These are phyloP conservation scores for Brachyhypopomus gauderio DNA, from an alignment of 2,113 vertebrate species.

Conservation along the genomic window DNA sequence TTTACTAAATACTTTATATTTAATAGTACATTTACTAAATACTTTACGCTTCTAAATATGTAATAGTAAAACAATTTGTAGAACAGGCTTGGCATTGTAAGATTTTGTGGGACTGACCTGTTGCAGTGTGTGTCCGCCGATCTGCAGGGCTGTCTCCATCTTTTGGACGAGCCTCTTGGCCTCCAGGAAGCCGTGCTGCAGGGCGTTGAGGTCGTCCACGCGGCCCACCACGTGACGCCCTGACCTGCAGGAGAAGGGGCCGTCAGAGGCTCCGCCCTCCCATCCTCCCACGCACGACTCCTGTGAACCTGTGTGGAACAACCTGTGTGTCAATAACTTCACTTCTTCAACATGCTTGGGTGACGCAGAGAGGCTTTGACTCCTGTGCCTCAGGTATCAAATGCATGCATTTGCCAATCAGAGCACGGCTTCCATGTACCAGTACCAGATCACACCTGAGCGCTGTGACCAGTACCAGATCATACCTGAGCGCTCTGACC, in stretches of 20 bases:
- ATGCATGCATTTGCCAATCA: too few relatives aligned
- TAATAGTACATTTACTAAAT: too few relatives aligned
- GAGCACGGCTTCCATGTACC: too few relatives aligned
- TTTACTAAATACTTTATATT: not conserved
- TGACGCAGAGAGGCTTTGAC: too few relatives aligned
- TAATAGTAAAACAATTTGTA: not conserved
- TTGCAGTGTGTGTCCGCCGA: constrained; percentile 49
- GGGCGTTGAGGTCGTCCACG: constrained; percentile 78
- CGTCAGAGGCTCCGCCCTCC: not conserved
- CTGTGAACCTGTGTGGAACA: not conserved
- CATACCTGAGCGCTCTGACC: too few relatives aligned
- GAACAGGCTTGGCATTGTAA: constrained; percentile 53
- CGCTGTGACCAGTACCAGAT: too few relatives aligned
- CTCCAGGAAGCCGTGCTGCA: constrained; percentile 81
- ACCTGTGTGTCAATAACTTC: not conserved
- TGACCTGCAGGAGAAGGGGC: constrained; percentile 62
- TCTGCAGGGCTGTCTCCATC: constrained; percentile 68
- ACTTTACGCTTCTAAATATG: too few relatives aligned
- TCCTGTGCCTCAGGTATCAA: too few relatives aligned
- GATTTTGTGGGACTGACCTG: constrained; percentile 60
- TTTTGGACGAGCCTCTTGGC: constrained; percentile 72
- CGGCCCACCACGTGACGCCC: constrained; percentile 72
- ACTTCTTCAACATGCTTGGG: not conserved
- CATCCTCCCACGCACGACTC: not conserved
- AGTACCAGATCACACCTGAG: too few relatives aligned